These are phyloP conservation scores for Drosophila kikkawai DNA, from an alignment of 1,140 invertebrate genomes.

Conservation along the genomic window DNA sequence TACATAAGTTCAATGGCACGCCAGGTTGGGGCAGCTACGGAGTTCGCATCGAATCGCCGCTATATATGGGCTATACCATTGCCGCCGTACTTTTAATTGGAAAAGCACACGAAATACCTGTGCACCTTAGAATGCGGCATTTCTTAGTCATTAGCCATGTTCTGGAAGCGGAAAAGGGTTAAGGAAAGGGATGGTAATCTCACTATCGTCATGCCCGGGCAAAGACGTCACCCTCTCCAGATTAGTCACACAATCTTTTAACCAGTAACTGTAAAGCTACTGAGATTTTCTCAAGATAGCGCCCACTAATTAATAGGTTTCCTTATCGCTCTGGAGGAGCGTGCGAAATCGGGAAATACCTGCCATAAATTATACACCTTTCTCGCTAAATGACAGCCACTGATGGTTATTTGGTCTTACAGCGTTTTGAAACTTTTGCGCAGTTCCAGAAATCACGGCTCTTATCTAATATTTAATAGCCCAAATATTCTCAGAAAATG, in stretches of 20 bases:
- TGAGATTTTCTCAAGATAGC: slow-evolving; percentile 20
- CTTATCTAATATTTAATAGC: slow-evolving; percentile 37
- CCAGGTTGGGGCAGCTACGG: slow-evolving; percentile 32
- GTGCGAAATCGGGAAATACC: slow-evolving; percentile 54
- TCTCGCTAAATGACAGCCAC: slow-evolving; percentile 25
- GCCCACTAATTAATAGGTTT: slow-evolving; percentile 17
- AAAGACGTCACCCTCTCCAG: slow-evolving; percentile 25
- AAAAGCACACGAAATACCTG: slow-evolving; percentile 47
- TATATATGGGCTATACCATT: slow-evolving; percentile 6
- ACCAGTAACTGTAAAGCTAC: slow-evolving; percentile 5
- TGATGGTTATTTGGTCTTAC: slow-evolving; percentile 22
- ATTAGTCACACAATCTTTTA: slow-evolving; percentile 37
- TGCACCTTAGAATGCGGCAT: slow-evolving; percentile 53
- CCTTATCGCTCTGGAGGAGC: slow-evolving; percentile 35
- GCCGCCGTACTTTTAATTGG: slow-evolving; percentile 56
- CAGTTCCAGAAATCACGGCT: slow-evolving; percentile 9
- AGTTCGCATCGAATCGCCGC: slow-evolving; percentile 21
- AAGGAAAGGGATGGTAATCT: background rate
- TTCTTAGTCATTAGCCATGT: slow-evolving; percentile 44
- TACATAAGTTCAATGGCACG: slow-evolving; percentile 81
- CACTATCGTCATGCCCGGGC: slow-evolving; percentile 44
- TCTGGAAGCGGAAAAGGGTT: background rate
- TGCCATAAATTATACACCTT: slow-evolving; percentile 35
- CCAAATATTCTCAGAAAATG: slow-evolving; percentile 6
- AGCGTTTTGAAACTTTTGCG: slow-evolving; percentile 4